Base-by-base conservation (phyloP, 2,888 invertebrate genomes). In the Drosophila neonasuta region DNA sequence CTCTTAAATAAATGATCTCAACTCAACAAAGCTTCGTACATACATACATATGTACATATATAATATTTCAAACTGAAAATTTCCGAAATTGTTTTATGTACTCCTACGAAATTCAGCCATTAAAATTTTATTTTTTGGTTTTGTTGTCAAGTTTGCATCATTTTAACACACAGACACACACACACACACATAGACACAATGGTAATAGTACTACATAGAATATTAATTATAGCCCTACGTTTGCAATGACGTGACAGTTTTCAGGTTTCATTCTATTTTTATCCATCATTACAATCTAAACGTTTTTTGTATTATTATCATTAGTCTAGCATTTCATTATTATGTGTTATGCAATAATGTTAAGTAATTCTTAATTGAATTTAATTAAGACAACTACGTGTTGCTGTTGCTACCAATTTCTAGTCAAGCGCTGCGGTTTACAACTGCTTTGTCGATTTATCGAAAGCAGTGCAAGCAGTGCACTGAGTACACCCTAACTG, bases 191-290 rank as follows among this genome's bases (percentile, higher is more conserved):
- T 1, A 4, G 1, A 34, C 34, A 36, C 11, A 36, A n/a, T 36
- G 34, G 11, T 36, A 36, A 36, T 36, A 13, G 13, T 13, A 32
- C 32, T 32, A 36, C 36, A 36, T 36, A 36, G 36, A n/a, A 36
- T 36, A 36, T 36, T 36, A 15, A 15, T 42, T 42, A 17, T 42
- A 15, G 13, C 13, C 42, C 13, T 42, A 17, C 17, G 17, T 42
- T 42, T 15, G 15, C n/a, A 11, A n/a, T 36, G 36, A 36, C 36
- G 36, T 36, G 36, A 36, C 36, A 36, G n/a, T 36, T 36, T 36
- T 36, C 36, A 36, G n/a, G n/a, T 36, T 36, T 36, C 36, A 36
- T 36, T 36, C 36, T 36, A 36, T 36, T 36, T 36, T 36, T 36
- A n/a, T 36, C 11, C 11, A n/a, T 36, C 36, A 36, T 36, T 36